Conservation (phyloP, 2,113 vertebrate genomes). For the Sinocyclocheilus grahami region DNA sequence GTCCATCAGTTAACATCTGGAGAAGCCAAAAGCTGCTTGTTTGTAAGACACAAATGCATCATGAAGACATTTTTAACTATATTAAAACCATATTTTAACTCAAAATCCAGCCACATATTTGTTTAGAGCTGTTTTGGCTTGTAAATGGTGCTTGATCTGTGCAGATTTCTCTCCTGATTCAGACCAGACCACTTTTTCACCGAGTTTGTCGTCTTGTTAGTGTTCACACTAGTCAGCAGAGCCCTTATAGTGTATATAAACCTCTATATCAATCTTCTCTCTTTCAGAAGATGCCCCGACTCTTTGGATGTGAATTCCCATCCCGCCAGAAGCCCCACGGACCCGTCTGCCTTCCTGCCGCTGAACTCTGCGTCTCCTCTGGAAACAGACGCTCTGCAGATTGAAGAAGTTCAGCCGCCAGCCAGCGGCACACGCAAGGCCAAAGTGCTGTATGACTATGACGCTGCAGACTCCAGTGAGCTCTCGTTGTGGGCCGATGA, state of each 20-base stretch:
- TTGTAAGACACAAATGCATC: too few species aligned
- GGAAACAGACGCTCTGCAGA: slow-evolving; percentile 78
- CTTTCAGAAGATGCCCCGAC: slow-evolving; percentile 79
- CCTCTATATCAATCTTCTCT: neutral
- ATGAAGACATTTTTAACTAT: too few species aligned
- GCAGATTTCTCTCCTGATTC: too few species aligned
- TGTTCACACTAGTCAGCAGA: neutral
- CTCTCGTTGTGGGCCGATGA: slow-evolving; percentile 90
- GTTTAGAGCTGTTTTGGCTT: too few species aligned
- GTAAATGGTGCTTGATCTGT: too few species aligned
- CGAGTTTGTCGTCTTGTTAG: neutral
- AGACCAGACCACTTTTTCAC: too few species aligned
- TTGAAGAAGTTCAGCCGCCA: slow-evolving; percentile 86
- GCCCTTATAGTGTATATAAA: neutral
- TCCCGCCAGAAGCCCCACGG: slow-evolving; percentile 55
- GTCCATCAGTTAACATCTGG: too few species aligned
- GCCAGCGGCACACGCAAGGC: slow-evolving; percentile 89
- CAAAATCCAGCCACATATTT: too few species aligned
- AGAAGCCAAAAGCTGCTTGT: too few species aligned
- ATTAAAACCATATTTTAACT: too few species aligned
- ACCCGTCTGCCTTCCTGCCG: slow-evolving; percentile 69
- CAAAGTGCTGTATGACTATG: slow-evolving; percentile 91
- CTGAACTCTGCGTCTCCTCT: slow-evolving; percentile 64
- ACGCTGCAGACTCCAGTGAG: slow-evolving; percentile 90
- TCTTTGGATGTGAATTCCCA: slow-evolving; percentile 79